These are phyloP conservation scores for Vollenhovia emeryi DNA, from an alignment of 1,140 invertebrate genomes.

Conservation along the genomic window DNA sequence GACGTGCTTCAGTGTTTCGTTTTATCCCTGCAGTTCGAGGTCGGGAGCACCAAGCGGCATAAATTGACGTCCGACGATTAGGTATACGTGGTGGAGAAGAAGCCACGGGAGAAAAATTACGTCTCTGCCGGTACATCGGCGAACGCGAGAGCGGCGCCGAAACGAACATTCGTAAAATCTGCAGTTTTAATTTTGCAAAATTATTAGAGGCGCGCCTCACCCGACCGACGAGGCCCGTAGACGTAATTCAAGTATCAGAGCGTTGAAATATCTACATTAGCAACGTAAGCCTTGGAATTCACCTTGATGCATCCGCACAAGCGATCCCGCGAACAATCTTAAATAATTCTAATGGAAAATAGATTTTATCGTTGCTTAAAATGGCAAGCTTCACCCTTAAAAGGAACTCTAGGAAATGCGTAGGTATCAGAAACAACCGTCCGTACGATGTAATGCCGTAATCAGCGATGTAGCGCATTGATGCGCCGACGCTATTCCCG, in stretches of 20 bases:
- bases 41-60: conserved; percentile 21
- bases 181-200: not conserved
- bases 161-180: conserved; percentile 16
- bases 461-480: conserved; percentile 26
- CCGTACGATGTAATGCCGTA: conserved; percentile 5
- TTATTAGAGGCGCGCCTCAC: too few relatives aligned
- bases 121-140: conserved; percentile 31
- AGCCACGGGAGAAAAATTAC: not conserved
- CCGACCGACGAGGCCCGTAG: not conserved
- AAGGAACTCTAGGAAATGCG: not conserved
- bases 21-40: conserved; percentile 26
- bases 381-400: not conserved
- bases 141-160: conserved; percentile 7
- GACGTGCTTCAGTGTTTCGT: not conserved
- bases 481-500: conserved; percentile 20
- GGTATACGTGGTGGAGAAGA: not conserved
- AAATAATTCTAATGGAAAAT: conserved; percentile 30
- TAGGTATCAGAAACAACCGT: conserved; percentile 21
- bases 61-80: conserved; percentile 40
- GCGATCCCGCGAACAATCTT: not conserved
- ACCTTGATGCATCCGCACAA: not conserved
- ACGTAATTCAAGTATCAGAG: not conserved
- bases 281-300: not conserved
- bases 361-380: conserved; percentile 8
- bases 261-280: not conserved